A percentile compares a stretch with the other conserved stretches of the same genome.
Evolutionary conservation across 2,113 vertebrate genomes (phyloP).

Genomic region (Phoxinus phoxinus): DNA sequence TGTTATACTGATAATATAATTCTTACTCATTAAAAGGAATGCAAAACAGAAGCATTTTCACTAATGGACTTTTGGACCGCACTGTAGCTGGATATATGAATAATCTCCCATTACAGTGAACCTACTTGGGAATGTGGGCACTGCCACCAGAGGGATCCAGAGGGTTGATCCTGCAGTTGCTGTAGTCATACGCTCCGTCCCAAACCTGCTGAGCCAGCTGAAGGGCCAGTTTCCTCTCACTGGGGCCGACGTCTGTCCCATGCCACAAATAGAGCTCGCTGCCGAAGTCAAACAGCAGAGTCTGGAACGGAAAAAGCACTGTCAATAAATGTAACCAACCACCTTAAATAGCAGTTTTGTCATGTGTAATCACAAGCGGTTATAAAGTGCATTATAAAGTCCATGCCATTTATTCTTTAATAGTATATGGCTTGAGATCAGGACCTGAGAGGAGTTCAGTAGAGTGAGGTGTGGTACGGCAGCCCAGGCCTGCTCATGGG

Average conservation of each 20-base stretch:
- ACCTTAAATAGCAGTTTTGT: not conserved
- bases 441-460: constrained; percentile 73
- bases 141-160: constrained; percentile 71
- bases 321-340: not conserved
- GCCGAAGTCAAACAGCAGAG: constrained; percentile 81
- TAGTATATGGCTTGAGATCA: not conserved
- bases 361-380: not conserved
- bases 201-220: constrained; percentile 79
- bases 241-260: constrained; percentile 69
- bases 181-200: constrained; percentile 79
- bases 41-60: not conserved
- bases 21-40: not conserved
- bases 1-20: not conserved
- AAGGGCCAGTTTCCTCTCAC: constrained; percentile 70
- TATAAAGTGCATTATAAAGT: not conserved
- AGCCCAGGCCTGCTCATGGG: constrained; percentile 78
- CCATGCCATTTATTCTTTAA: not conserved
- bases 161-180: constrained; percentile 79
- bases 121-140: constrained; percentile 62
- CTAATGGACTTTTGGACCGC: not conserved
- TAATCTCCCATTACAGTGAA: not conserved
- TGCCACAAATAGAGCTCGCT: constrained; percentile 82
- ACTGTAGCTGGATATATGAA: not conserved
- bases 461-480: constrained; percentile 69
- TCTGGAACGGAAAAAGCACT: constrained; percentile 62